Percentiles rank a stretch among this genome's conserved stretches.
These are phyloP conservation scores for Hippopotamus amphibius DNA, from an alignment of 2,113 vertebrate genomes.

Conservation along the genomic window DNA sequence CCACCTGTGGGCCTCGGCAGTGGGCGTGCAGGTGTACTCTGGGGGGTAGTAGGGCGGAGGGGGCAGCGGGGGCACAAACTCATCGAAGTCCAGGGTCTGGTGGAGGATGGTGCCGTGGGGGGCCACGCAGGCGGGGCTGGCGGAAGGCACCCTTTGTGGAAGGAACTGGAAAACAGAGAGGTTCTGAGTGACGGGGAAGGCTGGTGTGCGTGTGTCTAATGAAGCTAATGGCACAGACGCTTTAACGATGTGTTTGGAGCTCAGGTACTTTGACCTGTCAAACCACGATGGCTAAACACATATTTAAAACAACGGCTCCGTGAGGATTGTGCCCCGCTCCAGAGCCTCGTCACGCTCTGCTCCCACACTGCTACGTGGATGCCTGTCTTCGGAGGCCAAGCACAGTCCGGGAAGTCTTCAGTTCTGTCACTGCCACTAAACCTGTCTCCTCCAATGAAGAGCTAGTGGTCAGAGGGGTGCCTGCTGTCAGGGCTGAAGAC, in stretches of 20 bases:
- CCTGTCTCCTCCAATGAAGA: not conserved
- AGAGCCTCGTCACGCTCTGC: too few relatives aligned
- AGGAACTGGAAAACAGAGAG: slow-evolving; percentile 92
- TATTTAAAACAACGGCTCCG: not conserved
- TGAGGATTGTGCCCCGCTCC: not conserved
- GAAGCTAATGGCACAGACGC: not conserved
- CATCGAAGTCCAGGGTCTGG: slow-evolving; percentile 97
- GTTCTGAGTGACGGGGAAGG: not conserved
- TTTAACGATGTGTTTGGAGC: not conserved
- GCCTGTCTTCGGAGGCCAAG: not conserved
- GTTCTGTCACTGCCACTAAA: not conserved
- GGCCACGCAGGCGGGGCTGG: slow-evolving; percentile 94
- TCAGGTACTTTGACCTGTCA: not conserved
- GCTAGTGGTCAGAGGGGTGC: not conserved
- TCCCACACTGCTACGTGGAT: not conserved
- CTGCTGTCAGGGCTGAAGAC: fast-evolving
- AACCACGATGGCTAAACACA: not conserved
- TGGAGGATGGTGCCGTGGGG: slow-evolving; percentile 95
- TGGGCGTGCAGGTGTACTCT: slow-evolving; percentile 96
- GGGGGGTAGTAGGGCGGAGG: slow-evolving; percentile 98
- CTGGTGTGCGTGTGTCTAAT: not conserved
- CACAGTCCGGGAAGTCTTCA: not conserved
- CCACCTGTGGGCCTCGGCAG: slow-evolving; percentile 93
- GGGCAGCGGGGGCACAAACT: slow-evolving; percentile 97
- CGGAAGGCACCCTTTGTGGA: slow-evolving; percentile 92